Evolutionary conservation across 2,888 invertebrate species (phyloP), one percentile per base, ranked within the genome.

Genomic region (Choreutis nemorana): DNA sequence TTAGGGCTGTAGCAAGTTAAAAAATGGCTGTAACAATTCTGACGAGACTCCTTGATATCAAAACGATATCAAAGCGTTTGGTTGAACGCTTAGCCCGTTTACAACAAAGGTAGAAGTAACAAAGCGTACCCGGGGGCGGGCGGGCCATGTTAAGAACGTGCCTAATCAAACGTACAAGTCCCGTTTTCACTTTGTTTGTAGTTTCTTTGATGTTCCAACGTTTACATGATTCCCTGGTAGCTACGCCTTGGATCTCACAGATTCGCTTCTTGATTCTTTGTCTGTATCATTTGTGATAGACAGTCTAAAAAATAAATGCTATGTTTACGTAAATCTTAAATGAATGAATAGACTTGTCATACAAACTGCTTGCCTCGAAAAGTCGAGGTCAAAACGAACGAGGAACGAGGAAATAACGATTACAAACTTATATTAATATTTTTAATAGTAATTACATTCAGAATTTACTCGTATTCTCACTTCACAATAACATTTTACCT

Each of bases 91-190:
- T 34, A 33, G 32, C 23, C 5, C 42, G 44, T 41, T 48, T 47
- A 48, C 41, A 43, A 47, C 50, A 70, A 65, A 67, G 64, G 57
- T 42, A 46, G 44, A 39, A 48, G 62, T 55, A 52, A 70, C 73
- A 75, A 75, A 73, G 73, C 58, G 58, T 33, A 52, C 60, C 75
- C 62, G 42, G 49, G 47, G 64, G 68, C 70, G 52, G 54, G n/a
- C n/a, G n/a, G 46, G 54, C 55, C 53, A 46, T 44, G 60, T 53
- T 55, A 63, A 62, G 67, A 67, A 64, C 62, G 58, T 54, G 71
- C 68, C 75, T 71, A 75, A 75, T 77, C 73, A 75, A 73, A 68
- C 70, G 71, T 55, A 50, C 63, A 54, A 58, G 55, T 63, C 50
- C 57, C 56, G 63, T 60, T 50, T 66, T 59, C 66, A 67, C 71